These are phyloP conservation scores for Contarinia nasturtii DNA, from an alignment of 1,140 invertebrate genomes.

Conservation along the genomic window DNA sequence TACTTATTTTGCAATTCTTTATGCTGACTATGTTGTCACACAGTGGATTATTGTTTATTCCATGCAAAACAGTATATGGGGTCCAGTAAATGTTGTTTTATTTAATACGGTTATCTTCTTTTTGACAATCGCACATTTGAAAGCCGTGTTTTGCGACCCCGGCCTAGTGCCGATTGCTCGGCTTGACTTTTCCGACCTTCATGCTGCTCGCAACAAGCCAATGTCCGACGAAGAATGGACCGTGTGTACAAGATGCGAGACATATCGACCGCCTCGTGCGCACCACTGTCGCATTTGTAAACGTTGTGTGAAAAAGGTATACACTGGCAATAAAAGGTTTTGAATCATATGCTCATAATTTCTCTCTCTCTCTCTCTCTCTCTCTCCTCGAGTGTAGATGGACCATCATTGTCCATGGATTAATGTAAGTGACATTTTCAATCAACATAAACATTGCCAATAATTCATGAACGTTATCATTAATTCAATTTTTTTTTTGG, in stretches of 20 bases:
- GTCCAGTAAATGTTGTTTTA: conserved; percentile 56
- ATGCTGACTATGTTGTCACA: conserved; percentile 80
- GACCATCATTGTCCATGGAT: conserved; percentile 81
- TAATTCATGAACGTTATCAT: too few relatives aligned
- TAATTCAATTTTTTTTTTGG: conserved; percentile 44
- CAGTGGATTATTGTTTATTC: conserved; percentile 69
- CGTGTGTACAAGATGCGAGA: conserved; percentile 66
- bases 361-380: conserved; percentile 30
- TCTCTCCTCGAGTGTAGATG: conserved; percentile 66
- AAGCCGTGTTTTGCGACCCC: conserved; percentile 76
- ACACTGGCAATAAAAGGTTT: too few relatives aligned
- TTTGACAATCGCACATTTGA: conserved; percentile 53
- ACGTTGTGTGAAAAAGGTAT: too few relatives aligned
- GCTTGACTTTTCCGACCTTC: conserved; percentile 72
- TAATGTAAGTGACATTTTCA: conserved; percentile 29
- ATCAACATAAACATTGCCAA: not conserved
- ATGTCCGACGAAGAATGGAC: conserved; percentile 60
- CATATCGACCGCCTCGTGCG: conserved; percentile 63
- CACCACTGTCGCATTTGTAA: conserved; percentile 81
- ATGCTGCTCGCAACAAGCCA: conserved; percentile 32
- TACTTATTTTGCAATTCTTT: conserved; percentile 66
- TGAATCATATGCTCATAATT: too few relatives aligned
- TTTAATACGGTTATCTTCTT: conserved; percentile 70
- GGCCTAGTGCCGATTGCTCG: conserved; percentile 70
- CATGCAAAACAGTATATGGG: conserved; percentile 71